phyloP scores from a whole-genome alignment of 2,888 invertebrate genomes.

The Coremacera marginata region DNA sequence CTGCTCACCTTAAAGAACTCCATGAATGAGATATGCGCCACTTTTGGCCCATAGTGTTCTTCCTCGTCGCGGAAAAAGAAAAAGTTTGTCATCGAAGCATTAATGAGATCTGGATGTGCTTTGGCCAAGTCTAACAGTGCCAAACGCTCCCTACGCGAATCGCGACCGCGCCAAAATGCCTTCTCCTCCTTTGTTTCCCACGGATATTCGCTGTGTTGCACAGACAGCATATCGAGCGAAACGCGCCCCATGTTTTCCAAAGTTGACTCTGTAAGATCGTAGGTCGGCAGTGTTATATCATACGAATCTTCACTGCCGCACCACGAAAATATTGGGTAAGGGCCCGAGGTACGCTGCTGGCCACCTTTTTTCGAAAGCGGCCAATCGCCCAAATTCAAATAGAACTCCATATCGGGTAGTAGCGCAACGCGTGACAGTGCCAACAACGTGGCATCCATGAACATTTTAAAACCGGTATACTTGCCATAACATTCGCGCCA shows the following conservation, averaged over 20 bases:
- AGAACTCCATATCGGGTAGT: slow-evolving; percentile 89
- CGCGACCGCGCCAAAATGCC: slow-evolving; percentile 93
- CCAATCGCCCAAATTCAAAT: slow-evolving; percentile 96
- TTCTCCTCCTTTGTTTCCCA: slow-evolving; percentile 83
- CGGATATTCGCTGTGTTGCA: slow-evolving; percentile 79
- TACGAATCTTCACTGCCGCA: slow-evolving; percentile 88
- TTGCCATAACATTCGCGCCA: slow-evolving; percentile 92
- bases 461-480: slow-evolving; percentile 96
- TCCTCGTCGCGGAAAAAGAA: slow-evolving; percentile 93
- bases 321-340: slow-evolving; percentile 93
- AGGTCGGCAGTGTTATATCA: slow-evolving; percentile 95
- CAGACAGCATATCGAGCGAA: slow-evolving; percentile 89
- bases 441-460: slow-evolving; percentile 88
- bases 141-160: slow-evolving; percentile 87
- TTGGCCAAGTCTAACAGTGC: slow-evolving; percentile 84
- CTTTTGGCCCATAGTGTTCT: slow-evolving; percentile 87
- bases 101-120: slow-evolving; percentile 82
- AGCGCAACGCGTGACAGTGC: slow-evolving; percentile 84
- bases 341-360: slow-evolving; percentile 69
- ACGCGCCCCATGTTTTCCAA: slow-evolving; percentile 95
- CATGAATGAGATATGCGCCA: slow-evolving; percentile 88
- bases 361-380: slow-evolving; percentile 77
- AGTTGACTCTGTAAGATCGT: slow-evolving; percentile 92
- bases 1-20: slow-evolving; percentile 90
- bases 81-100: slow-evolving; percentile 94